These are phyloP conservation scores for Scrobipalpa costella DNA, from an alignment of 2,888 invertebrate species.

Conservation along the genomic window DNA sequence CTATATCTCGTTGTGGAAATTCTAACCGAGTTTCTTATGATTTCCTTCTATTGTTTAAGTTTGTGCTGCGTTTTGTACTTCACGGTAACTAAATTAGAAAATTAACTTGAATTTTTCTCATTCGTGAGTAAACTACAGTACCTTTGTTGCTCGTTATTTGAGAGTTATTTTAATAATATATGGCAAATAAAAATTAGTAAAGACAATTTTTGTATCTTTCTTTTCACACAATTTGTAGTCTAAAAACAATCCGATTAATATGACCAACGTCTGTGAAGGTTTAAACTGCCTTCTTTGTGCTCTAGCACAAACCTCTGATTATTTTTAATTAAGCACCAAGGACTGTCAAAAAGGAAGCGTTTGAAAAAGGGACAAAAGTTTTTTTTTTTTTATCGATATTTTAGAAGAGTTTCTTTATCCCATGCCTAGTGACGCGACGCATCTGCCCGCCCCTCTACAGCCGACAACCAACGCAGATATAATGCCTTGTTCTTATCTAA, in stretches of 20 bases:
- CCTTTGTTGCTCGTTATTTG: no score
- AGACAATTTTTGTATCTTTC: no score
- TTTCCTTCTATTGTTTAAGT: not conserved
- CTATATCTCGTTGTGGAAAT: not conserved
- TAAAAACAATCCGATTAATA: no score
- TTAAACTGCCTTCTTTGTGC: no score
- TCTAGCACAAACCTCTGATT: no score
- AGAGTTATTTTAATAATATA: no score
- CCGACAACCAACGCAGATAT: conserved; percentile 42
- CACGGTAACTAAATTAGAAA: not conserved
- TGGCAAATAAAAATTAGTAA: no score
- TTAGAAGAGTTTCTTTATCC: not conserved
- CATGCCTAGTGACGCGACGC: conserved; percentile 44
- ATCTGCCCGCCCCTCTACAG: conserved; percentile 47
- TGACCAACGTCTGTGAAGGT: no score
- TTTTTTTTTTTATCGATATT: conserved; percentile 33
- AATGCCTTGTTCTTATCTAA: conserved; percentile 54
- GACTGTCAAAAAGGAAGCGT: no score
- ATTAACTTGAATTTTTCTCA: not conserved
- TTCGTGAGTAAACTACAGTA: not conserved
- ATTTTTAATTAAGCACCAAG: no score
- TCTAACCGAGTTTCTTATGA: conserved; percentile 8
- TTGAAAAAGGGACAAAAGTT: no score
- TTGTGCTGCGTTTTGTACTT: not conserved
- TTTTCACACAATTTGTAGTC: no score